Conservation (phyloP, 2,797 vertebrate species). For the Acanthiza pusilla region DNA sequence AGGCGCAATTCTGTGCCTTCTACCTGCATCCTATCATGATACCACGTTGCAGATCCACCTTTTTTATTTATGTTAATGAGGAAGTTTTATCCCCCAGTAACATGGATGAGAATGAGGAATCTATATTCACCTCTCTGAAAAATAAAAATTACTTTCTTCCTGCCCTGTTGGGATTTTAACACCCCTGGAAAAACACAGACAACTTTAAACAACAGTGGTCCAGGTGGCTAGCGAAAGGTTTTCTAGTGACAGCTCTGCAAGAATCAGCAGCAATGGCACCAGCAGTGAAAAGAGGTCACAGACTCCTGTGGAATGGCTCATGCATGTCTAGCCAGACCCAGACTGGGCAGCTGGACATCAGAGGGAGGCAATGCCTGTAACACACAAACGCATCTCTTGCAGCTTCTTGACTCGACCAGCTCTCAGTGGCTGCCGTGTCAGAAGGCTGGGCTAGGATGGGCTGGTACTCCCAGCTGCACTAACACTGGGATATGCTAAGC, state of each 20-base stretch:
- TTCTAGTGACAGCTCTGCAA: neutral
- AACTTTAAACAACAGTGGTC: neutral
- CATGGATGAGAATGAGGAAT: neutral
- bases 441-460: neutral
- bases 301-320: neutral
- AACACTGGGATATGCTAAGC: neutral
- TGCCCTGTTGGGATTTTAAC: neutral
- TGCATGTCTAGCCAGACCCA: neutral
- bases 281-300: neutral
- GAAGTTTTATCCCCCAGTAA: neutral
- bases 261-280: neutral
- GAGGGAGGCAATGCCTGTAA: neutral
- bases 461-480: neutral
- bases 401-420: neutral
- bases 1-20: neutral
- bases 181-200: neutral
- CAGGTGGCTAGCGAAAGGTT: neutral
- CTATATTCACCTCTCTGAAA: neutral
- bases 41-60: neutral
- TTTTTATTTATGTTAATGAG: neutral
- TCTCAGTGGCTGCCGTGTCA: neutral
- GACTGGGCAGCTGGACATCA: neutral
- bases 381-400: neutral
- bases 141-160: neutral
- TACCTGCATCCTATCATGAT: neutral